phyloP scores from a whole-genome alignment of 2,113 vertebrate species.

The Rhombomys opimus region DNA sequence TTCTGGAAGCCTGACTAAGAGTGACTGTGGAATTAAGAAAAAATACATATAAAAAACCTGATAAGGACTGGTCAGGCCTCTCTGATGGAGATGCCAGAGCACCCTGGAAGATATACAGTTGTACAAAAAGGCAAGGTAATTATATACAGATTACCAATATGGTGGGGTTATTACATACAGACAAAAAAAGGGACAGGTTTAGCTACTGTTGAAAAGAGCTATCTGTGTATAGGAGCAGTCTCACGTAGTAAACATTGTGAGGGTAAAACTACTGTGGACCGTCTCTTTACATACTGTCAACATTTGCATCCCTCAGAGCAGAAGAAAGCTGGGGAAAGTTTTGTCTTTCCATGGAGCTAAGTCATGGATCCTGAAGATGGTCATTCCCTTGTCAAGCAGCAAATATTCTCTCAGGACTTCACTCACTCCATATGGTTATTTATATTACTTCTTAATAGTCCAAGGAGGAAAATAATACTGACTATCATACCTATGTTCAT shows the following conservation, averaged over 20 bases:
- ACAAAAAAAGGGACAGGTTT: not conserved
- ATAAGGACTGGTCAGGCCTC: not conserved
- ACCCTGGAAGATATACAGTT: not conserved
- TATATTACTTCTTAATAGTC: not conserved
- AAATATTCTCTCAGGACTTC: not conserved
- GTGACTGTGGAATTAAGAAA: not conserved
- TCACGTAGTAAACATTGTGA: not conserved
- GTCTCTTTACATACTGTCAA: not conserved
- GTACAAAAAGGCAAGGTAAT: not conserved
- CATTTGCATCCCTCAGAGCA: not conserved
- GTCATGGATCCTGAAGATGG: not conserved
- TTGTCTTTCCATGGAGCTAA: not conserved
- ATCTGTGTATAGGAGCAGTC: not conserved
- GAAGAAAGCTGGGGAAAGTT: too few species aligned
- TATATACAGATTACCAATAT: not conserved
- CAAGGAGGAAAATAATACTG: not conserved
- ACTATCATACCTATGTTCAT: not conserved
- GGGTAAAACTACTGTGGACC: not conserved
- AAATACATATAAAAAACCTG: not conserved
- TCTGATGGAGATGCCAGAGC: not conserved
- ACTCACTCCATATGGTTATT: not conserved
- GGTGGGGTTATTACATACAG: not conserved
- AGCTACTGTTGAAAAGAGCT: not conserved
- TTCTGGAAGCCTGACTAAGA: not conserved
- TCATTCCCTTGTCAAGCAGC: not conserved